Percentiles rank a stretch among this genome's conserved stretches.
Conservation (phyloP, 2,888 invertebrate species). For the Phanerotoma sp. region DNA sequence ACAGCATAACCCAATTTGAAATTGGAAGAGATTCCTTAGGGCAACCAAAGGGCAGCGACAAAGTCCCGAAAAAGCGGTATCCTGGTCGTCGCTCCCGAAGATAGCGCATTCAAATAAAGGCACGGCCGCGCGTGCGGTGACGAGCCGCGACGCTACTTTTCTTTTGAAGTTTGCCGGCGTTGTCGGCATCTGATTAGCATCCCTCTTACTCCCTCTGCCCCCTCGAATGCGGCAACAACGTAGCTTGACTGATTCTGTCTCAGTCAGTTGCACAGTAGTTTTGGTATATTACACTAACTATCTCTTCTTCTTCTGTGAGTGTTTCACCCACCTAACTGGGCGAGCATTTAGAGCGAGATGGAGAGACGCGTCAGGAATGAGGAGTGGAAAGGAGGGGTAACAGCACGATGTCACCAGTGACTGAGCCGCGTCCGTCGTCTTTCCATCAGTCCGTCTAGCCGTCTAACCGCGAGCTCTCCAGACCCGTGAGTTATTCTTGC, state of each 20-base stretch:
- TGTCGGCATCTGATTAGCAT: conserved; percentile 58
- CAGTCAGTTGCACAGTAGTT: neutral
- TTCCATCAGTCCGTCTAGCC: conserved; percentile 33
- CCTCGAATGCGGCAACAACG: conserved; percentile 12
- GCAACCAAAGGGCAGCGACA: conserved; percentile 7
- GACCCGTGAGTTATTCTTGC: conserved; percentile 49
- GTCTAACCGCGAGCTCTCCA: conserved; percentile 26
- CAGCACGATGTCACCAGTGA: conserved; percentile 45
- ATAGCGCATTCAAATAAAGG: conserved; percentile 51
- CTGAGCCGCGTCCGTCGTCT: conserved; percentile 44
- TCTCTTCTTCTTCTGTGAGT: neutral
- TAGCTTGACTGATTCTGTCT: conserved; percentile 9
- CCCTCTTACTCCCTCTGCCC: conserved; percentile 37
- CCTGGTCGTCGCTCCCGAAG: conserved; percentile 20
- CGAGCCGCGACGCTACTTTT: conserved; percentile 46
- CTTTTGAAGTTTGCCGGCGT: conserved; percentile 53
- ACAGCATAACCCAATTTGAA: neutral
- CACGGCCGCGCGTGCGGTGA: conserved; percentile 45
- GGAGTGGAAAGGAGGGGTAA: conserved; percentile 32
- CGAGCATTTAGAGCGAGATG: conserved; percentile 8
- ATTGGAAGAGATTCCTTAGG: conserved; percentile 10
- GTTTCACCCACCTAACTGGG: conserved; percentile 10
- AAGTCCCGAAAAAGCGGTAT: conserved; percentile 13
- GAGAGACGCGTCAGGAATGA: conserved; percentile 10
- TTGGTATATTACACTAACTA: conserved; percentile 8